Evolutionary conservation across 1,140 invertebrate genomes (phyloP), one percentile per base, ranked within the genome.

Genomic region (Helicoverpa armigera): DNA sequence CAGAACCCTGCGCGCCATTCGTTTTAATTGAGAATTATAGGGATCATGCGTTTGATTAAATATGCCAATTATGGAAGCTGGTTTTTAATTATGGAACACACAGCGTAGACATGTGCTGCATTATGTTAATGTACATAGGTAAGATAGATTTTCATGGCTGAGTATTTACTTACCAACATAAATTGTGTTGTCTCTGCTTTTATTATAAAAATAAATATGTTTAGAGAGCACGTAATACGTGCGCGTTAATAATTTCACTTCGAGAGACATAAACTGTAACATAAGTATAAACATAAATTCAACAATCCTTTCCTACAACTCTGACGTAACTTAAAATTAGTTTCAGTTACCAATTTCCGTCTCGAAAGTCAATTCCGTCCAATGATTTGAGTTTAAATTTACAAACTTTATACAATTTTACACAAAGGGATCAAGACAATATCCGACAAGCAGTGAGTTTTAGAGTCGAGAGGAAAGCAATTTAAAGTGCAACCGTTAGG

Each of bases 401-500:
- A 80, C 75, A 61, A 81, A 83, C 23, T 78, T 82, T 77, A 51
- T 75, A 67, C 70, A 78, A 84, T 80, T 80, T 82, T 78, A 73
- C 73, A 73, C 72, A 79, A 80, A 80, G 56, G 76, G 69, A 73
- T 84, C 76, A 82, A 82, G 78, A 82, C 77, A 80, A 78, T 73
- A 76, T 74, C 63, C 77, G 67, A 43, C 18, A 61, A 67, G 50
- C 70, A 58, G 11, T 31, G 23, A 56, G 58, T 79, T 81, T 60
- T n/a, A 23, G 60, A 82, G 67, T 63, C 72, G 23, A 29, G 53
- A n/a, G 53, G 56, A 82, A 80, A 82, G 81, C 72, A 83, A 83
- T 82, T 81, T 82, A 78, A 82, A 83, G 75, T 85, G 81, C 79
- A 85, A 72, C 81, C 79, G 14, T n/a, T 53, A 16, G 4, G 50